These are phyloP conservation scores for Hirudo medicinalis DNA, from an alignment of 1,140 invertebrate species.

Conservation along the genomic window DNA sequence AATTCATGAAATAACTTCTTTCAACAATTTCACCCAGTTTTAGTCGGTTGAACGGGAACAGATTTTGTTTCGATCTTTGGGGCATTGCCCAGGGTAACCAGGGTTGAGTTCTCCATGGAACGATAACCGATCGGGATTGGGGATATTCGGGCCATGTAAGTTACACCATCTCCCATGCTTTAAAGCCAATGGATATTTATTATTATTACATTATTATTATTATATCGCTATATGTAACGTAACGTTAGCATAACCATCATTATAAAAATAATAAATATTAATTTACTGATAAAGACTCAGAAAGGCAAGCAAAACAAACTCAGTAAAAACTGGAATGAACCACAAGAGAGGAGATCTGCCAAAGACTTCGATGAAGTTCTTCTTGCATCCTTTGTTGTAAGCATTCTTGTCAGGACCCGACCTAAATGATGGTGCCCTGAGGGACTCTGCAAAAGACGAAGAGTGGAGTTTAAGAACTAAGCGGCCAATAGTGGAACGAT, in stretches of 20 bases:
- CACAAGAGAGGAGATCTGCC: slow-evolving; percentile 68
- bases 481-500: no score
- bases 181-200: slow-evolving; percentile 24
- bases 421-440: slow-evolving; percentile 80
- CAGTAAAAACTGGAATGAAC: slow-evolving; percentile 81
- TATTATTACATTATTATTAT: slow-evolving; percentile 13
- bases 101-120: slow-evolving; percentile 66
- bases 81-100: background rate
- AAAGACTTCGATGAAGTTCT: slow-evolving; percentile 90
- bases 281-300: background rate
- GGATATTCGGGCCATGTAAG: slow-evolving; percentile 63
- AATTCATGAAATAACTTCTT: no score
- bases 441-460: slow-evolving; percentile 63
- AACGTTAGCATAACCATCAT: no score
- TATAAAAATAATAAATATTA: no score
- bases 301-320: slow-evolving; percentile 50
- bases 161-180: slow-evolving; percentile 75
- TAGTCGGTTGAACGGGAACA: background rate
- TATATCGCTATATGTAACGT: no score
- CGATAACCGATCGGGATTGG: slow-evolving; percentile 62
- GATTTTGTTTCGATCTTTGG: slow-evolving; percentile 5
- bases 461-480: background rate
- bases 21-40: no score
- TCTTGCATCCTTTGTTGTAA: slow-evolving; percentile 74
- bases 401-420: slow-evolving; percentile 86